Evolutionary conservation across 2,113 vertebrate genomes (phyloP).

Genomic region (Turnix velox): DNA sequence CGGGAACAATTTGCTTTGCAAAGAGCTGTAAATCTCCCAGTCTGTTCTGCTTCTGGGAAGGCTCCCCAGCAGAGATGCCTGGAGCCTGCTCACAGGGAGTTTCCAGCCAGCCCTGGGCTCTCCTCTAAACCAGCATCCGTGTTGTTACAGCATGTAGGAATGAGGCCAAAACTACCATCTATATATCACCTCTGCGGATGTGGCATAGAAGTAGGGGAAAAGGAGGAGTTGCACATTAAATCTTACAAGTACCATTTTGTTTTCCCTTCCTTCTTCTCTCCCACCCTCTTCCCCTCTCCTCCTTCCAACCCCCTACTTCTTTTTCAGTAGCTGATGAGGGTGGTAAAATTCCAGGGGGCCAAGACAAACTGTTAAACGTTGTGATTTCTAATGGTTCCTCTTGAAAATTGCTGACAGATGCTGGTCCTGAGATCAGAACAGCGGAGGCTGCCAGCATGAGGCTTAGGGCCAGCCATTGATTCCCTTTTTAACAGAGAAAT

Average conservation of each 20-base stretch:
- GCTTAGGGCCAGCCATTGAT: slow-evolving; percentile 63
- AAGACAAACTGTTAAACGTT: slow-evolving; percentile 72
- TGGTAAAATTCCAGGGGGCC: slow-evolving; percentile 58
- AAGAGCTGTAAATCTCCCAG: not conserved
- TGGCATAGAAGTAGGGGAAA: not conserved
- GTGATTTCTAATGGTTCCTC: slow-evolving; percentile 68
- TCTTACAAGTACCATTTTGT: slow-evolving; percentile 34
- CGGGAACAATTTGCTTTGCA: not conserved
- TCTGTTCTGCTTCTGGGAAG: not conserved
- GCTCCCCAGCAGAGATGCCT: not conserved
- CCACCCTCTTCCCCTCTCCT: not conserved
- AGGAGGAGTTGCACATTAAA: not conserved
- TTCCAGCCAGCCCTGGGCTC: not conserved
- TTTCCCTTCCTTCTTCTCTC: not conserved
- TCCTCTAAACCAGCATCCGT: not conserved
- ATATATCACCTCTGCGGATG: slow-evolving; percentile 46
- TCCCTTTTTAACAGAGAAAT: slow-evolving; percentile 25
- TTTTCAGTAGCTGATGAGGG: slow-evolving; percentile 64
- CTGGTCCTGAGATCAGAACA: slow-evolving; percentile 63
- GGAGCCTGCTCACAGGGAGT: not conserved
- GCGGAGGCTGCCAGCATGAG: slow-evolving; percentile 50
- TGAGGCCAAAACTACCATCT: not conserved
- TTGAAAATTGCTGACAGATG: slow-evolving; percentile 72
- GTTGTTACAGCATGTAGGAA: not conserved
- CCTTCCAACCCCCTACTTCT: not conserved